These are phyloP conservation scores for Montipora foliosa DNA, from an alignment of 64 coral and sea anemone species.

Conservation along the genomic window DNA sequence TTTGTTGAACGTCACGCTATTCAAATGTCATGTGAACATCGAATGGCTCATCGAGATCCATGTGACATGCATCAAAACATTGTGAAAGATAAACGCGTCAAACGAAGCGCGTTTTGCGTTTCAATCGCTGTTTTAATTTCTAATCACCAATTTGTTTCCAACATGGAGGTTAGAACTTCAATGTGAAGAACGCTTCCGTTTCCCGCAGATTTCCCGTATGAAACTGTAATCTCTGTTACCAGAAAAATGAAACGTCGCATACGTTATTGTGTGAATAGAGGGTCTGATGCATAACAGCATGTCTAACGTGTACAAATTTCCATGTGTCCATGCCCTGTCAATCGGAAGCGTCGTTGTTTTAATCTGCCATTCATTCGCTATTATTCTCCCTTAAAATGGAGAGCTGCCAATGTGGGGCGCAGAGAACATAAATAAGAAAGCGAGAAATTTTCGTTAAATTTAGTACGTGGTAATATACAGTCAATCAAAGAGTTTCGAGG, in stretches of 20 bases:
- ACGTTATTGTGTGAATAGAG: not conserved
- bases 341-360: not conserved
- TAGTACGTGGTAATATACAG: not conserved
- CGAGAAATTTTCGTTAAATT: not conserved
- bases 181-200: not conserved
- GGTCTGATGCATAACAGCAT: not conserved
- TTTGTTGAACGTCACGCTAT: conserved; percentile 39
- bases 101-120: not conserved
- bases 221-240: not conserved
- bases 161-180: not conserved
- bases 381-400: not conserved
- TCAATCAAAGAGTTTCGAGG: not conserved
- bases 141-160: not conserved
- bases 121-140: not conserved
- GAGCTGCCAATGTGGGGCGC: too few species aligned
- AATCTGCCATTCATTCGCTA: not conserved
- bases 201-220: not conserved
- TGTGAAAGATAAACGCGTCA: not conserved
- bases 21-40: conserved; percentile 30
- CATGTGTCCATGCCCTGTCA: not conserved
- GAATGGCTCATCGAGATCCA: not conserved
- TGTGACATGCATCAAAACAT: not conserved
- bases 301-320: not conserved
- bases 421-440: not conserved
- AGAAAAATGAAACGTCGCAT: not conserved